A percentile compares a stretch with the other conserved stretches of the same genome.
phyloP scores from a whole-genome alignment of 2,888 invertebrate genomes.

The Apodemia duryi region DNA sequence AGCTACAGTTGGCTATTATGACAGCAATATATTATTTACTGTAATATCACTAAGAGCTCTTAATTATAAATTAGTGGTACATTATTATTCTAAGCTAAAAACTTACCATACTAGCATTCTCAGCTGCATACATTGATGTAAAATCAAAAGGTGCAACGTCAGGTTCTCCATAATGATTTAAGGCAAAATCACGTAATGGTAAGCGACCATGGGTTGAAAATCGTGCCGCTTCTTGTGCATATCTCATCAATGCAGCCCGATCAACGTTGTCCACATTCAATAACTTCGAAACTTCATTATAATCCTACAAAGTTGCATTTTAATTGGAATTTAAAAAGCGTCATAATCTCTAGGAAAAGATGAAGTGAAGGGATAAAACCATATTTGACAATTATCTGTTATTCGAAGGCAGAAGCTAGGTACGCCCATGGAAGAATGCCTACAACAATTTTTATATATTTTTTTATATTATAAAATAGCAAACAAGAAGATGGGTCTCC shows the following conservation, averaged over 20 bases:
- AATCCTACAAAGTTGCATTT: constrained; percentile 81
- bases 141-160: constrained; percentile 99
- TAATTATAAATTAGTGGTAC: too few relatives aligned
- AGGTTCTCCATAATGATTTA: constrained; percentile 98
- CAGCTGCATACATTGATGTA: constrained; percentile 98
- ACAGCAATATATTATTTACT: too few relatives aligned
- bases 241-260: constrained; percentile 91
- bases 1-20: too few relatives aligned
- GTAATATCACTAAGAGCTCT: too few relatives aligned
- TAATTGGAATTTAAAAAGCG: background rate
- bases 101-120: constrained; percentile 92
- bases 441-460: too few relatives aligned
- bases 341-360: background rate
- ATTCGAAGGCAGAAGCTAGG: too few relatives aligned
- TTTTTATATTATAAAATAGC: too few relatives aligned
- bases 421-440: too few relatives aligned
- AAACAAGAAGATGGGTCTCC: too few relatives aligned
- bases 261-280: constrained; percentile 94
- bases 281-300: constrained; percentile 92
- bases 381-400: too few relatives aligned
- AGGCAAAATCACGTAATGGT: constrained; percentile 94
- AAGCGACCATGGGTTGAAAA: constrained; percentile 94
- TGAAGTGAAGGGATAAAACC: background rate
- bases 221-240: constrained; percentile 96
- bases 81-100: background rate